A percentile compares a stretch with the other conserved stretches of the same genome.
Evolutionary conservation across 2,888 invertebrate genomes (phyloP).

Genomic region (Unio pictorum): DNA sequence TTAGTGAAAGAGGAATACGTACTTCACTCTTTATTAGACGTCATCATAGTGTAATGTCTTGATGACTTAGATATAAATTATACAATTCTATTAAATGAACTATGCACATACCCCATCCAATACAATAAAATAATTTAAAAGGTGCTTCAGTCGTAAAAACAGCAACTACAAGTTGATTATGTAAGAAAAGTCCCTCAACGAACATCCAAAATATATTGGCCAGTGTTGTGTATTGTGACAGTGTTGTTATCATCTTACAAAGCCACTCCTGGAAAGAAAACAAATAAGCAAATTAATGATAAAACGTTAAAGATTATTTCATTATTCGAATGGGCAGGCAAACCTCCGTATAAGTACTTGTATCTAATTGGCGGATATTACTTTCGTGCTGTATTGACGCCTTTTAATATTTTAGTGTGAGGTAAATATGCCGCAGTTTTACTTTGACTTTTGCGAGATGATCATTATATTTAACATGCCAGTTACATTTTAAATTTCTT

Average conservation of each 20-base stretch:
- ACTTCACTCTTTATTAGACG: too few relatives aligned
- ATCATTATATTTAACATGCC: too few relatives aligned
- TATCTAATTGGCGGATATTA: too few relatives aligned
- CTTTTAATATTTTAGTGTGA: too few relatives aligned
- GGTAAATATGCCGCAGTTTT: too few relatives aligned
- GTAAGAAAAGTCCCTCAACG: conserved; percentile 74
- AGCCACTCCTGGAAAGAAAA: conserved; percentile 73
- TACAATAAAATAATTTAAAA: conserved; percentile 74
- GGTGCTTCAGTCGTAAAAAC: conserved; percentile 76
- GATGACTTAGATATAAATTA: too few relatives aligned
- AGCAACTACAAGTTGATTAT: conserved; percentile 74
- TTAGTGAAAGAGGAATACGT: too few relatives aligned
- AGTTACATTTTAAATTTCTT: too few relatives aligned
- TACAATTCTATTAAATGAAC: neutral
- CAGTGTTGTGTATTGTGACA: conserved; percentile 74
- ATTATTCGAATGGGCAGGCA: neutral
- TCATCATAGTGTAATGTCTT: too few relatives aligned
- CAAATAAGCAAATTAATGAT: neutral
- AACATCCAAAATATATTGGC: conserved; percentile 78
- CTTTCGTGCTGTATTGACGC: too few relatives aligned
- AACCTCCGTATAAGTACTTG: too few relatives aligned
- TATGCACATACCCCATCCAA: conserved; percentile 75
- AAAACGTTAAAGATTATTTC: neutral
- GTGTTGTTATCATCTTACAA: conserved; percentile 74
- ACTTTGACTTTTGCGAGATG: too few relatives aligned